These are phyloP conservation scores for Parus major DNA, from an alignment of 2,113 vertebrate genomes.

Conservation along the genomic window DNA sequence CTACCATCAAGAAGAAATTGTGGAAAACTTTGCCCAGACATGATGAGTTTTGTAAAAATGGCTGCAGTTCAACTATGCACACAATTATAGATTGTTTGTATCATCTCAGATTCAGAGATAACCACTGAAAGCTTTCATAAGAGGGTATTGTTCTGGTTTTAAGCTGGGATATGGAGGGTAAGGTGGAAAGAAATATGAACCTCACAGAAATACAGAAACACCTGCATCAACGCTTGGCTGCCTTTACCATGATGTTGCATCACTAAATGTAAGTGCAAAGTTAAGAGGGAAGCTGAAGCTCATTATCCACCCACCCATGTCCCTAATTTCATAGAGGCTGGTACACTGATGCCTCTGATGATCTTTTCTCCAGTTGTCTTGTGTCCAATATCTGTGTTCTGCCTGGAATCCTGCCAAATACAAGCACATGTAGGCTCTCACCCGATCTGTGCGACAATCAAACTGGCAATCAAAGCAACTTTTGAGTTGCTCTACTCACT, in stretches of 20 bases:
- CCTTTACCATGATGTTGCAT: neutral
- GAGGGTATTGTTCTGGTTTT: neutral
- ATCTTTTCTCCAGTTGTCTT: neutral
- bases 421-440: neutral
- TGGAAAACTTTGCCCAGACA: neutral
- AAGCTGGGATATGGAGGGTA: neutral
- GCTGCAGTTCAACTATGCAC: neutral
- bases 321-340: neutral
- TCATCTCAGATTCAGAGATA: neutral
- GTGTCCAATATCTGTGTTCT: accelerated
- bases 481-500: neutral
- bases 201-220: neutral
- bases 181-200: neutral
- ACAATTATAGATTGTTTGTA: neutral
- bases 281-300: neutral
- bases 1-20: neutral
- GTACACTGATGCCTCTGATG: neutral
- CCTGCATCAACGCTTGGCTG: neutral
- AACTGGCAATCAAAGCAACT: neutral
- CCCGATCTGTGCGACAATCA: neutral
- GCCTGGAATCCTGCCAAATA: neutral
- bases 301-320: neutral
- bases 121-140: neutral
- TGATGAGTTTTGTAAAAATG: neutral
- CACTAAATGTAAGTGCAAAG: neutral